Conservation (phyloP, 2,888 invertebrate genomes). For the Aleiodes leptofemur region DNA sequence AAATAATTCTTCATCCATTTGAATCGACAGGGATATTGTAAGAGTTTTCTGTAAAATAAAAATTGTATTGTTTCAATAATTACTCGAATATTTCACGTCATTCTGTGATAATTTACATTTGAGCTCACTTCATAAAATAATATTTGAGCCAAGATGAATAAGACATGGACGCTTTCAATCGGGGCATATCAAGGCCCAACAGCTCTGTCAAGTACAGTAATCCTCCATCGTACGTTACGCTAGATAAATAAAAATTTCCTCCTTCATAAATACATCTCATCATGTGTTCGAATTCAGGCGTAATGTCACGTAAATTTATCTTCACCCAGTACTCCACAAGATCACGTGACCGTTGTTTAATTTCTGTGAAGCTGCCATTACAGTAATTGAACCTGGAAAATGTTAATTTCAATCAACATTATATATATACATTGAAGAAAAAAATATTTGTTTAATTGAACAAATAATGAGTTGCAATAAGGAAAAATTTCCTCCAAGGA, state of each 20-base stretch:
- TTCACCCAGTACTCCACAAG: constrained; percentile 67
- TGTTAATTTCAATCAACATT: not conserved
- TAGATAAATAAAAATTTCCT: constrained; percentile 64
- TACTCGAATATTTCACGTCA: not conserved
- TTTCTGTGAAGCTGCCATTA: constrained; percentile 67
- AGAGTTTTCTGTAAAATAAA: constrained; percentile 56
- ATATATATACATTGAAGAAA: too few relatives aligned
- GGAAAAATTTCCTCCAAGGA: too few relatives aligned
- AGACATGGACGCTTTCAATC: constrained; percentile 58
- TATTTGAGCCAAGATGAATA: constrained; percentile 57
- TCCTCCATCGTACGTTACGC: constrained; percentile 61
- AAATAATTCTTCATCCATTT: constrained; percentile 48
- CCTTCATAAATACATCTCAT: constrained; percentile 70
- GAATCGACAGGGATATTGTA: constrained; percentile 51
- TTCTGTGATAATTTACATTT: not conserved
- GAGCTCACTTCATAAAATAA: constrained; percentile 56
- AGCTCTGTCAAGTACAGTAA: constrained; percentile 67
- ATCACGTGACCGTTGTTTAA: constrained; percentile 64
- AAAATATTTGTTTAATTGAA: too few relatives aligned
- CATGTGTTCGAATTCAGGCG: constrained; percentile 75
- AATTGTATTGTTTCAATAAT: not conserved
- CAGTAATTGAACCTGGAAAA: constrained; percentile 72
- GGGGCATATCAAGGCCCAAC: constrained; percentile 63
- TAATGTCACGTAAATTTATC: constrained; percentile 66
- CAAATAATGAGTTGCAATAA: too few relatives aligned